Evolutionary conservation across 1,140 invertebrate genomes (phyloP).

Genomic region (Harlomillsia oculata): DNA sequence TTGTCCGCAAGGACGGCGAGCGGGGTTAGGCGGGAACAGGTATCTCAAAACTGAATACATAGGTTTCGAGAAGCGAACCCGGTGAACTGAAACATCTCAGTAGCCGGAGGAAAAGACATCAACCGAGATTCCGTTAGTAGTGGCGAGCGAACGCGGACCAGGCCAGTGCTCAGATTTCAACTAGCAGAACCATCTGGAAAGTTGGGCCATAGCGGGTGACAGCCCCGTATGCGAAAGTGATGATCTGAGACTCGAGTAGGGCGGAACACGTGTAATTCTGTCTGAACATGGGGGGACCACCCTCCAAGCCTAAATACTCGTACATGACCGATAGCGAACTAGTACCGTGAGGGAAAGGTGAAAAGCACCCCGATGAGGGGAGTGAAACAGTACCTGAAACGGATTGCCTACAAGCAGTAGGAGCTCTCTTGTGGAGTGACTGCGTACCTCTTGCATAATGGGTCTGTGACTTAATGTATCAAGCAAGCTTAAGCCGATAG

Average conservation of each 20-base stretch:
- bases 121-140: neutral
- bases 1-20: no score
- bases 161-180: neutral
- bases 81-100: neutral
- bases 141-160: neutral
- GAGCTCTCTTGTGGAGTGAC: constrained; percentile 37
- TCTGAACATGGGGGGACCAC: constrained; percentile 39
- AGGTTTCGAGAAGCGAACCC: neutral
- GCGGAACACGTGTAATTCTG: constrained; percentile 39
- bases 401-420: constrained; percentile 38
- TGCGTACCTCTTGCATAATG: constrained; percentile 41
- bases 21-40: no score
- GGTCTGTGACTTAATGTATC: constrained; percentile 38
- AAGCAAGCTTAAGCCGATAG: constrained; percentile 38
- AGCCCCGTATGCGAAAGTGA: neutral
- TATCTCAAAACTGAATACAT: neutral
- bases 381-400: constrained; percentile 41
- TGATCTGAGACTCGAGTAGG: constrained; percentile 32
- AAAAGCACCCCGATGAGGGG: constrained; percentile 39
- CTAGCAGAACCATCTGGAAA: neutral
- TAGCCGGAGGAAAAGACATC: neutral
- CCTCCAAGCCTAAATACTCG: constrained; percentile 41
- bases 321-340: constrained; percentile 40
- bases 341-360: constrained; percentile 31
- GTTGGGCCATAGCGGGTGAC: neutral